These are phyloP conservation scores for Liposcelis brunnea DNA, from an alignment of 2,888 invertebrate species.

Conservation along the genomic window DNA sequence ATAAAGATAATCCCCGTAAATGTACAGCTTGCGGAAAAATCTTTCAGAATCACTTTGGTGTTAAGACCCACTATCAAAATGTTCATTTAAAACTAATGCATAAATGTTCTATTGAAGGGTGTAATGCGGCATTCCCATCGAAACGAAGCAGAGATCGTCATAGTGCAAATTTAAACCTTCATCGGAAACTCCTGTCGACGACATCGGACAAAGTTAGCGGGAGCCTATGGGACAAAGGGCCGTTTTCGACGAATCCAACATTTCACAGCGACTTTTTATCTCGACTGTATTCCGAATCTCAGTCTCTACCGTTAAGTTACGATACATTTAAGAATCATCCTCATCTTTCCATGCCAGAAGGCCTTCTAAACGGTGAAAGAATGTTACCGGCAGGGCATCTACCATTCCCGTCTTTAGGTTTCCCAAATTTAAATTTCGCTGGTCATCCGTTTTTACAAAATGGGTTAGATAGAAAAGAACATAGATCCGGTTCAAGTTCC, in stretches of 20 bases:
- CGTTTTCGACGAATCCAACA: constrained; percentile 29
- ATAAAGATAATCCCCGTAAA: constrained; percentile 77
- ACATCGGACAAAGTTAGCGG: constrained; percentile 25
- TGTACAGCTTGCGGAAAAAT: constrained; percentile 86
- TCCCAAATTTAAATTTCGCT: constrained; percentile 30
- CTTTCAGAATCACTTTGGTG: constrained; percentile 83
- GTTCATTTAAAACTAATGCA: constrained; percentile 91
- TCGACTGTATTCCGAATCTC: constrained; percentile 23
- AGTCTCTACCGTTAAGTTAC: constrained; percentile 28
- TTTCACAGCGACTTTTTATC: constrained; percentile 29
- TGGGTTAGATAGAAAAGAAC: constrained; percentile 23
- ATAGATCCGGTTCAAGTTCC: constrained; percentile 18
- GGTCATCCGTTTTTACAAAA: constrained; percentile 30
- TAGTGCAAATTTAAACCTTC: constrained; percentile 78
- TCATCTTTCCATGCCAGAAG: neutral
- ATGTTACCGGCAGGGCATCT: constrained; percentile 17
- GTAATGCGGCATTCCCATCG: constrained; percentile 87
- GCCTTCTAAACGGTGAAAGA: constrained; percentile 2
- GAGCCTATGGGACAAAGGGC: constrained; percentile 25
- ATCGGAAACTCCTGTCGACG: constrained; percentile 71
- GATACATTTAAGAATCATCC: constrained; percentile 41
- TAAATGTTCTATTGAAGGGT: constrained; percentile 86
- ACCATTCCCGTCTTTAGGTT: constrained; percentile 27
- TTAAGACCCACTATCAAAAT: constrained; percentile 90
- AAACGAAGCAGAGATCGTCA: constrained; percentile 85